A percentile compares a stretch with the other conserved stretches of the same genome.
phyloP scores from a whole-genome alignment of 2,113 vertebrate genomes.

The Datnioides undecimradiatus region DNA sequence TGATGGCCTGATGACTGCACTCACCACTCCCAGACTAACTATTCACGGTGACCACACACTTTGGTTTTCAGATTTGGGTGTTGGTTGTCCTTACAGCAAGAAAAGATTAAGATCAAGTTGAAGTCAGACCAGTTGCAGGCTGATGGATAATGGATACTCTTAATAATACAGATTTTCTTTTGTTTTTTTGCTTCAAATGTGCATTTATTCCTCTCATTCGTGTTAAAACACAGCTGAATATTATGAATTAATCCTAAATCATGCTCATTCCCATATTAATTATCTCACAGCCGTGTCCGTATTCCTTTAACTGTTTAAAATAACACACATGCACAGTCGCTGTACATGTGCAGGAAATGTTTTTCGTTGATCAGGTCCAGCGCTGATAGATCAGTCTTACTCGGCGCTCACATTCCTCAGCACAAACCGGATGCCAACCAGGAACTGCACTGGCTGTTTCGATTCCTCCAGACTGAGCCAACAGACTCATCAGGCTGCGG shows the following conservation, averaged over 20 bases:
- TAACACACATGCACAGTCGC: conserved; percentile 6
- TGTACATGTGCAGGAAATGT: neutral
- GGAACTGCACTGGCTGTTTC: conserved; percentile 40
- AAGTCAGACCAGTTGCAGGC: neutral
- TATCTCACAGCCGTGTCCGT: neutral
- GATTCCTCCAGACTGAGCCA: neutral
- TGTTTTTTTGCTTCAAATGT: neutral
- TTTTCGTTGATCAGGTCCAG: neutral
- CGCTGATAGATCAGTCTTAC: neutral
- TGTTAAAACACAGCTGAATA: neutral
- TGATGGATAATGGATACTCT: too few relatives aligned
- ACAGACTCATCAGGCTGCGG: neutral
- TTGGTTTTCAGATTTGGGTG: neutral
- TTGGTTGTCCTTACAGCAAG: neutral
- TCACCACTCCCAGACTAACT: conserved; percentile 17
- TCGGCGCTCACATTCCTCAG: conserved; percentile 39
- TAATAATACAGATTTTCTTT: neutral
- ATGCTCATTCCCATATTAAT: neutral
- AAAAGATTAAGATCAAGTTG: neutral
- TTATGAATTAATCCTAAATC: neutral
- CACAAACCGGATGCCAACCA: conserved; percentile 61
- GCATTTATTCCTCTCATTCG: neutral
- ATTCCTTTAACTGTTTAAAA: neutral
- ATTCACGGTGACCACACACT: conserved; percentile 4
- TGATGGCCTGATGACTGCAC: neutral